phyloP scores from a whole-genome alignment of 1,140 invertebrate species.

The Dendroctonus ponderosae region DNA sequence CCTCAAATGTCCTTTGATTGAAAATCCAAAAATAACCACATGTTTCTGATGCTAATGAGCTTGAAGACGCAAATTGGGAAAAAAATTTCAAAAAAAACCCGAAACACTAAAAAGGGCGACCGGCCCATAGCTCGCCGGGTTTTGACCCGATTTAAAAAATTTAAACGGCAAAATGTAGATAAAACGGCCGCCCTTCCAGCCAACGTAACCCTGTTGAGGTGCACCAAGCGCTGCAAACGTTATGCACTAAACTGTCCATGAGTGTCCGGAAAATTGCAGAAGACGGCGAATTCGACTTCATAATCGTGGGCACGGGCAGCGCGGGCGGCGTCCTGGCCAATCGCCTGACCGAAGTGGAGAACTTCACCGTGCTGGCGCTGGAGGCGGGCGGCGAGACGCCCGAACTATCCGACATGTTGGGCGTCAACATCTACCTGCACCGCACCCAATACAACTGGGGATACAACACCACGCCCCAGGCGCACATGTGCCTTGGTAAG shows the following conservation, averaged over 20 bases:
- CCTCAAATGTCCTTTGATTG: no score
- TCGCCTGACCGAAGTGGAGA: constrained; percentile 72
- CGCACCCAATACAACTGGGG: constrained; percentile 84
- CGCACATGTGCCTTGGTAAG: constrained; percentile 72
- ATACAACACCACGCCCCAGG: constrained; percentile 82
- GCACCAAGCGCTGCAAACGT: no score
- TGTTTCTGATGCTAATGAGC: no score
- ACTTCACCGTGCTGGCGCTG: constrained; percentile 76
- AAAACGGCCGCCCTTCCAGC: background rate
- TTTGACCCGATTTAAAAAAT: background rate
- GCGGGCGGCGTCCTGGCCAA: constrained; percentile 85
- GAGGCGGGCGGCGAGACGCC: constrained; percentile 72
- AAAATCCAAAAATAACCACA: no score
- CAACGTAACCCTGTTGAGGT: background rate
- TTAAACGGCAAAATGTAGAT: background rate
- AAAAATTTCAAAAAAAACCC: background rate
- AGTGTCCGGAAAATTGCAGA: constrained; percentile 27
- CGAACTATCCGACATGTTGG: constrained; percentile 66
- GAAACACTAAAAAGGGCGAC: background rate
- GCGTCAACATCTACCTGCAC: constrained; percentile 68
- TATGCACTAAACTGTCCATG: background rate
- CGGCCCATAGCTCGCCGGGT: background rate
- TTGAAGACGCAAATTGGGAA: background rate
- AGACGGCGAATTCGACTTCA: constrained; percentile 69
- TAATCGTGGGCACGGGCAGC: constrained; percentile 79